A percentile compares a stretch with the other conserved stretches of the same genome.
Conservation (phyloP, 2,888 invertebrate species). For the Leucoma salicis region DNA sequence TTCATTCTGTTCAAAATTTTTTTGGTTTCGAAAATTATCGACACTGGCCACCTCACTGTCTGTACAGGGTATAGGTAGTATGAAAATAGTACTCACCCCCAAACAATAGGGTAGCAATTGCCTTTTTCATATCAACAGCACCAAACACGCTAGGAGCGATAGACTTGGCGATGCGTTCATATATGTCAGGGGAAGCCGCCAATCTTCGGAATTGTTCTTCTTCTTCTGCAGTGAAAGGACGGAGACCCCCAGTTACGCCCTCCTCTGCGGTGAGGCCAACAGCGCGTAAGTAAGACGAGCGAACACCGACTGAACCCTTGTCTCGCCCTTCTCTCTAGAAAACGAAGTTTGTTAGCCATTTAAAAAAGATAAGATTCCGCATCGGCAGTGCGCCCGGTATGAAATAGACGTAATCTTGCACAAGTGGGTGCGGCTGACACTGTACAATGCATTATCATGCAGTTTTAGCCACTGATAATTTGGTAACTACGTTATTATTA, state of each 20-base stretch:
- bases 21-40: too few species aligned
- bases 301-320: constrained; percentile 93
- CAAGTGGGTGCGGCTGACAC: too few species aligned
- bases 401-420: too few species aligned
- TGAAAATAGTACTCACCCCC: constrained; percentile 85
- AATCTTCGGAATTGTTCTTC: constrained; percentile 90
- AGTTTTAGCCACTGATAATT: too few species aligned
- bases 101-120: constrained; percentile 96
- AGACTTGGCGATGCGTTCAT: constrained; percentile 93
- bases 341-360: background rate
- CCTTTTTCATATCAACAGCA: constrained; percentile 96
- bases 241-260: constrained; percentile 87
- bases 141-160: constrained; percentile 99
- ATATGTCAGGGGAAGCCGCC: constrained; percentile 92
- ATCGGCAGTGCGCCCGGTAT: too few species aligned
- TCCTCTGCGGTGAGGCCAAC: constrained; percentile 95
- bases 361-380: too few species aligned
- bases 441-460: too few species aligned
- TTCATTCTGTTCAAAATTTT: too few species aligned
- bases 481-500: too few species aligned
- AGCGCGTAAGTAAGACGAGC: constrained; percentile 96
- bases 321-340: constrained; percentile 86
- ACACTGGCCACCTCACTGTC: too few species aligned
- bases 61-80: too few species aligned
- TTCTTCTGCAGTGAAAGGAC: constrained; percentile 71